These are phyloP conservation scores for Hirudinaria manillensis DNA, from an alignment of 2,888 invertebrate species.

Conservation along the genomic window DNA sequence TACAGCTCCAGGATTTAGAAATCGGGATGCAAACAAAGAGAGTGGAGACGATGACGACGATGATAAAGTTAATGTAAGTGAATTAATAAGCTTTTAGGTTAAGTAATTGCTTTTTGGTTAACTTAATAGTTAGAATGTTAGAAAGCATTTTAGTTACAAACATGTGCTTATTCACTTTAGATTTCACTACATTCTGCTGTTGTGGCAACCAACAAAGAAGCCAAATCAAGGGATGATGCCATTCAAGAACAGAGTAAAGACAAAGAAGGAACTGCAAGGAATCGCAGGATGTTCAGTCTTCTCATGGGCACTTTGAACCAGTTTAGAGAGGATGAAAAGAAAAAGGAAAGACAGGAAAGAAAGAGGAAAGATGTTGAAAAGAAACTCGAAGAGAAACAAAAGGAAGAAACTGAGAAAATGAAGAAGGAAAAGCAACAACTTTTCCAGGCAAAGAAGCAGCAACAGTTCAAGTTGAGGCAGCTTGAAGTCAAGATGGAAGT, in stretches of 20 bases:
- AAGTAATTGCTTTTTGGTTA: neutral
- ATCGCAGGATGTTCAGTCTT: conserved; percentile 90
- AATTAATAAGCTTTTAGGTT: neutral
- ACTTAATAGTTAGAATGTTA: no score
- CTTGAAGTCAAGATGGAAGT: conserved; percentile 83
- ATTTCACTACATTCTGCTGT: conserved; percentile 62
- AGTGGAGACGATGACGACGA: neutral
- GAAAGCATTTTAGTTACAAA: neutral
- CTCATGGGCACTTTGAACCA: conserved; percentile 87
- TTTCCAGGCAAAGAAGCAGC: conserved; percentile 76
- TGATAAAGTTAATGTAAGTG: conserved; percentile 6
- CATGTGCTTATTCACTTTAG: neutral
- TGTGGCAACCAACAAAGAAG: conserved; percentile 68
- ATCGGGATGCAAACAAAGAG: neutral
- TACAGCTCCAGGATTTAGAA: neutral
- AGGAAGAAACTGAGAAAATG: conserved; percentile 76
- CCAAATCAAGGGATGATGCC: conserved; percentile 71
- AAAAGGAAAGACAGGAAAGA: conserved; percentile 70
- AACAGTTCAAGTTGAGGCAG: conserved; percentile 79
- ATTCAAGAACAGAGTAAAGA: conserved; percentile 75
- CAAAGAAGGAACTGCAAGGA: conserved; percentile 66
- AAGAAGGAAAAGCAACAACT: conserved; percentile 75
- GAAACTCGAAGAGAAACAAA: conserved; percentile 84
- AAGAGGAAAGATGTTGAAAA: conserved; percentile 82
- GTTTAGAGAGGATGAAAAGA: conserved; percentile 88